Evolutionary conservation across 92 coral and sea anemone genomes (phyloP).

Genomic region (Metridium senile): DNA sequence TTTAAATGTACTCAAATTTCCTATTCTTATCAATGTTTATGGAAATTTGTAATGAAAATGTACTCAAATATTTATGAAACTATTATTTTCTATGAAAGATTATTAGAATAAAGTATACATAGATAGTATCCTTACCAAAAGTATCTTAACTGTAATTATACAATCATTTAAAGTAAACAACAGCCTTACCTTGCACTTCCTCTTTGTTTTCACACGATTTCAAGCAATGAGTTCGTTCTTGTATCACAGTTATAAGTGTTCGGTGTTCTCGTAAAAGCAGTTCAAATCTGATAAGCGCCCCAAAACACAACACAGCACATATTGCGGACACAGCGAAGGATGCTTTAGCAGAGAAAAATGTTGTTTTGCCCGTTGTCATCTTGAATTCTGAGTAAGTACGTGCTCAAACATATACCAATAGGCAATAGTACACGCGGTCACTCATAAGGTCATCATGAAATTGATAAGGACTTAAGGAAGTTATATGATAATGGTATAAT

Average conservation of each 20-base stretch:
- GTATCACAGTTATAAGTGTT: not conserved
- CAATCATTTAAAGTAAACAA: not conserved
- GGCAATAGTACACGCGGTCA: no score
- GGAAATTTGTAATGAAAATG: no score
- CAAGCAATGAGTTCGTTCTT: slow-evolving; percentile 1
- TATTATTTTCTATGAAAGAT: no score
- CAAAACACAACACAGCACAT: slow-evolving; percentile 26
- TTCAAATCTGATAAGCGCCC: slow-evolving; percentile 21
- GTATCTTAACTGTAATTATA: no score
- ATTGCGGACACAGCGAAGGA: slow-evolving; percentile 16
- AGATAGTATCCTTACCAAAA: no score
- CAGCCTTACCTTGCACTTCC: not conserved
- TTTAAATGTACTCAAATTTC: no score
- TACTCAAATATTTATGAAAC: no score
- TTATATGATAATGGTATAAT: no score
- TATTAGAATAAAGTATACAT: no score
- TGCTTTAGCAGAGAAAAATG: not conserved
- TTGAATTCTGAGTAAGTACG: not conserved
- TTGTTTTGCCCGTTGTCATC: slow-evolving; percentile 13
- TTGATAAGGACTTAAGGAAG: no score
- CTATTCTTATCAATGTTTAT: no score
- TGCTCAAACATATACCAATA: not conserved
- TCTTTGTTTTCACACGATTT: not conserved
- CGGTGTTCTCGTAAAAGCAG: slow-evolving; percentile 25
- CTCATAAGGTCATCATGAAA: no score